phyloP scores from a whole-genome alignment of 2,888 invertebrate species.

The Leptopilina myrica region DNA sequence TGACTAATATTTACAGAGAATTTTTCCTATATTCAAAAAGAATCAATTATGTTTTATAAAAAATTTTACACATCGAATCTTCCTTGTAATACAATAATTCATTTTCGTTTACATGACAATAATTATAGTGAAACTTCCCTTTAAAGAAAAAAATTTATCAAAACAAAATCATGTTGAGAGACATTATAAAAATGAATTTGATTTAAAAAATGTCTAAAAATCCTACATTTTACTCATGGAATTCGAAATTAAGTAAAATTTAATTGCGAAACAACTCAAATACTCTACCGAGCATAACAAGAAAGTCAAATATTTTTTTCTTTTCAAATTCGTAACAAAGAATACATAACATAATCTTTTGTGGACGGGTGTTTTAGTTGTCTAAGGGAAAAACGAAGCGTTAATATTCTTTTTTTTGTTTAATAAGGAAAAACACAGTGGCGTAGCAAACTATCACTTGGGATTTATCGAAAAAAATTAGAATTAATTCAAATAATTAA shows the following conservation, averaged over 20 bases:
- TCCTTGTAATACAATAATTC: not conserved
- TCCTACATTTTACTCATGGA: not conserved
- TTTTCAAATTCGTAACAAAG: constrained; percentile 1
- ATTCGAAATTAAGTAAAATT: not conserved
- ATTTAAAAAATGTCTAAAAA: not conserved
- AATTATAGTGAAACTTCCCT: not conserved
- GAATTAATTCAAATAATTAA: not conserved
- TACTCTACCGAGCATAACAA: constrained; percentile 35
- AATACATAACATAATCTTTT: constrained; percentile 3
- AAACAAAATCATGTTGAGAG: not conserved
- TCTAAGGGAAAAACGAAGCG: not conserved
- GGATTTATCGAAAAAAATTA: not conserved
- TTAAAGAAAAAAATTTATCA: not conserved
- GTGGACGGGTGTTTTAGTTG: constrained; percentile 16
- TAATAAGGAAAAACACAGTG: not conserved
- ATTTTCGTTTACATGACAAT: not conserved
- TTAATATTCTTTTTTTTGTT: not conserved
- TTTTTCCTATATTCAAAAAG: constrained; percentile 1
- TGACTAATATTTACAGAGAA: constrained; percentile 18
- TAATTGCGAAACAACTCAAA: constrained; percentile 1
- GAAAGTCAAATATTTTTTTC: constrained; percentile 5
- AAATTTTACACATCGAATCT: constrained; percentile 24
- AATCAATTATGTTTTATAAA: constrained; percentile 19
- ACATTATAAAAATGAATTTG: not conserved
- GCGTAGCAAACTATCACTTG: constrained; percentile 11